phyloP scores from a whole-genome alignment of 2,113 vertebrate species.

The Pygoscelis antarcticus region DNA sequence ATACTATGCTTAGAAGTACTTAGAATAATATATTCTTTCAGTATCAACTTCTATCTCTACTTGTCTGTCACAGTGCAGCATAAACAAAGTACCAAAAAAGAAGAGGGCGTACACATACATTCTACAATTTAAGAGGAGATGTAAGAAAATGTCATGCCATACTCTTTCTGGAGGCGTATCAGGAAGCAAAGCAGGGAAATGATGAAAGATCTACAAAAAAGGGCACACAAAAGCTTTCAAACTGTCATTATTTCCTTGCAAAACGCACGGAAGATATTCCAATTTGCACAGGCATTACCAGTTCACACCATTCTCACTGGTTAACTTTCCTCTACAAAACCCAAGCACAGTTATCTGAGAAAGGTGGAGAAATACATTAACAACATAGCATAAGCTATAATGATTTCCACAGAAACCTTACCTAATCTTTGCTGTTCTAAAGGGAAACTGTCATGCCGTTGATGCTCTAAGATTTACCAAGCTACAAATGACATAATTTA shows the following conservation, averaged over 20 bases:
- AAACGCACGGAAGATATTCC: not conserved
- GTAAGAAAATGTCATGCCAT: not conserved
- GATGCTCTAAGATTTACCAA: not conserved
- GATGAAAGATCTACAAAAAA: not conserved
- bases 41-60: not conserved
- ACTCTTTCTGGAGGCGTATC: not conserved
- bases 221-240: not conserved
- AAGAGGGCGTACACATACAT: not conserved
- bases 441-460: not conserved
- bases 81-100: not conserved
- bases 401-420: not conserved
- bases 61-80: not conserved
- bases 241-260: not conserved
- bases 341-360: not conserved
- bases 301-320: not conserved
- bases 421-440: not conserved
- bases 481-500: constrained; percentile 1
- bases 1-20: not conserved
- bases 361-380: not conserved
- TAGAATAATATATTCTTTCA: not conserved
- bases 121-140: not conserved
- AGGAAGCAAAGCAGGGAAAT: not conserved
- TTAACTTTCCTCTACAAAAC: not conserved
- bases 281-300: not conserved
- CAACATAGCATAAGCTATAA: not conserved